Base-by-base conservation (phyloP, 1,140 invertebrate genomes). In the Diorhabda sublineata region DNA sequence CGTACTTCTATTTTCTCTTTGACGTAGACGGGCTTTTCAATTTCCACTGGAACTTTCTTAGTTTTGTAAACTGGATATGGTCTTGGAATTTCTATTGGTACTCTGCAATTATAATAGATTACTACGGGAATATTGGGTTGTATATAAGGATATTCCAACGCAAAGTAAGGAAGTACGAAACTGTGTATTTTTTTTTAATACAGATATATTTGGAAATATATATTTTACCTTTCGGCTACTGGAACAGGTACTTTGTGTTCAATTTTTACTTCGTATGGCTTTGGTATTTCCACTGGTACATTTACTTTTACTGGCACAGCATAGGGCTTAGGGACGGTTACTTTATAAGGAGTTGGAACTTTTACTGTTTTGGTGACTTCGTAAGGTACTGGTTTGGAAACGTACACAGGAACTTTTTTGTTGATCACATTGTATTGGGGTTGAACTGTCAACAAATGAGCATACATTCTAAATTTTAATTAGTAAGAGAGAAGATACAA, bases 271-370 rank as follows among this genome's bases (percentile, higher is more conserved):
- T 73, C 72, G 61, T 71, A 71, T 11, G 70, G 70, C 60, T 69
- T 69, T 7, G 67, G 62, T 58, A 72, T 64, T 42, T 64, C 47
- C 6, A 77, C 75, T 45, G 77, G 72, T 61, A 77, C 74, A 6
- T 74, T 74, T 58, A 80, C 78, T 61, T 73, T 71, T 9, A 80
- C 68, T 58, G 71, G 73, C 3, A 80, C 78, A 67, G 75, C 71
- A 9, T 79, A 77, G 8, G 74, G 67, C 58, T 76, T 71, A 11
- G 73, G 73, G 3, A 77, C 70, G 45, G 70, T 45, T 8, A 77
- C 74, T 42, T 75, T 71, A 62, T 73, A 67, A 6, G 76, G 76
- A 43, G 67, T 57, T 59, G 71, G 69, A 4, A 75, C 75, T 45
- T 73, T 64, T 26, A 69, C 62, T 9, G 60, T 58, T n/a, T 61